phyloP scores from a whole-genome alignment of 2,888 invertebrate species.

The Tetramorium bicarinatum region DNA sequence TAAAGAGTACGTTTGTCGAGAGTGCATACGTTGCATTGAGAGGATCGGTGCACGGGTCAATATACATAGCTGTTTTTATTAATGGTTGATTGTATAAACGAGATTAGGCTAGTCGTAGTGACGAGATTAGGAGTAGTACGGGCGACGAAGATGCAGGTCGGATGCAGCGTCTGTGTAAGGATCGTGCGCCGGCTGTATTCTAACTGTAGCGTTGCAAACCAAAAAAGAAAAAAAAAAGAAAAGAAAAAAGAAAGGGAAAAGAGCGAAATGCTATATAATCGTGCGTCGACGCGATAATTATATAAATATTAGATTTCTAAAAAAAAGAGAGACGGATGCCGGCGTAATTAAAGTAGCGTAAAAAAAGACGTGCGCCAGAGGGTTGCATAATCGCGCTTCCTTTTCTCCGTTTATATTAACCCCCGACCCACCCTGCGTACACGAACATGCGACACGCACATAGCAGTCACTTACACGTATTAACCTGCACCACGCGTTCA shows the following conservation, averaged over 20 bases:
- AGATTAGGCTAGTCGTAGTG: constrained; percentile 80
- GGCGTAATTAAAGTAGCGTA: constrained; percentile 72
- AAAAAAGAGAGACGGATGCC: constrained; percentile 66
- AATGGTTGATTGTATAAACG: constrained; percentile 75
- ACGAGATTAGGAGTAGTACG: constrained; percentile 71
- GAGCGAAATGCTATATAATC: constrained; percentile 54
- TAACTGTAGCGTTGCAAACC: constrained; percentile 49
- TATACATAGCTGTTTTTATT: constrained; percentile 72
- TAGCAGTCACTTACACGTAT: constrained; percentile 22
- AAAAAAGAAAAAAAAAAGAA: constrained; percentile 67
- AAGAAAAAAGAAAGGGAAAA: constrained; percentile 61
- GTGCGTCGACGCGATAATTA: constrained; percentile 79
- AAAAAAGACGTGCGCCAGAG: constrained; percentile 67
- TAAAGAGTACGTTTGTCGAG: constrained; percentile 51
- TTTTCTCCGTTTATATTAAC: constrained; percentile 67
- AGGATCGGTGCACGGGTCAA: constrained; percentile 63
- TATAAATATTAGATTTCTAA: constrained; percentile 79
- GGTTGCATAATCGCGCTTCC: constrained; percentile 65
- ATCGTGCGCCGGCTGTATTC: constrained; percentile 77
- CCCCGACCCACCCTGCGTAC: constrained; percentile 48
- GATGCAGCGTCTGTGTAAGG: constrained; percentile 53
- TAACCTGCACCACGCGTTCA: constrained; percentile 39
- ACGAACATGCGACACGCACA: constrained; percentile 39
- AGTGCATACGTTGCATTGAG: constrained; percentile 54
- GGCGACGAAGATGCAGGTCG: constrained; percentile 69